Base-by-base conservation (phyloP, 2,888 invertebrate species). In the Selenia dentaria region DNA sequence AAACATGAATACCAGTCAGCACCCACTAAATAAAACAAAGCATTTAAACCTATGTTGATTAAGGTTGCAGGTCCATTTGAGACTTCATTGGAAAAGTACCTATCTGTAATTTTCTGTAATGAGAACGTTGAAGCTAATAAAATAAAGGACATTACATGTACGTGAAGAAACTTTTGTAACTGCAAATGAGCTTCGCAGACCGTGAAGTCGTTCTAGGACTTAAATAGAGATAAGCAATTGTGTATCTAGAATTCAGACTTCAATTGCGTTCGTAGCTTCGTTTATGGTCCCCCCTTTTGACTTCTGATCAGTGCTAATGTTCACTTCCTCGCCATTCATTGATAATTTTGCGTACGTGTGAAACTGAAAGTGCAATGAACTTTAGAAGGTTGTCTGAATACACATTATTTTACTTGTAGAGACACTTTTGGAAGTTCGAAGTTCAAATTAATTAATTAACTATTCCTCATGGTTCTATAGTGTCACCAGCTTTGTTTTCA, bases 1-100 rank as follows among this genome's bases (percentile, higher is more conserved):
- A 76, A 74, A 76, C 64, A 71, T 72, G 63, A 67, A 53, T 62
- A 9, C 55, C 46, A 62, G 56, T 40, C 51, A 54, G 56, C 59
- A 62, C 57, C 53, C 57, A 58, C 56, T 60, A 61, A 57, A 71
- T 61, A 62, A 53, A 59, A 62, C 46, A 59, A 58, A 56, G 41
- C 36, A 37, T 35, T 41, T 51, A 47, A 46, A 47, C 35, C 40
- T 60, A 50, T 44, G 51, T 43, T 50, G 57, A 60, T 57, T 64
- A 59, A 56, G 54, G 58, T 52, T 51, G 28, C 54, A 51, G 43
- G 25, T 45, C 54, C 43, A 52, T 64, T 57, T 50, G 26, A 32
- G 38, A 22, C 43, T 43, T 57, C 51, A 49, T 47, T 48, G 39
- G 46, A 47, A 37, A 43, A 42, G 38, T 25, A 32, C 4, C 26